Percentiles rank a stretch among this genome's conserved stretches.
Evolutionary conservation across 1,140 invertebrate species (phyloP).

Genomic region (Drosophila nigrodunni): DNA sequence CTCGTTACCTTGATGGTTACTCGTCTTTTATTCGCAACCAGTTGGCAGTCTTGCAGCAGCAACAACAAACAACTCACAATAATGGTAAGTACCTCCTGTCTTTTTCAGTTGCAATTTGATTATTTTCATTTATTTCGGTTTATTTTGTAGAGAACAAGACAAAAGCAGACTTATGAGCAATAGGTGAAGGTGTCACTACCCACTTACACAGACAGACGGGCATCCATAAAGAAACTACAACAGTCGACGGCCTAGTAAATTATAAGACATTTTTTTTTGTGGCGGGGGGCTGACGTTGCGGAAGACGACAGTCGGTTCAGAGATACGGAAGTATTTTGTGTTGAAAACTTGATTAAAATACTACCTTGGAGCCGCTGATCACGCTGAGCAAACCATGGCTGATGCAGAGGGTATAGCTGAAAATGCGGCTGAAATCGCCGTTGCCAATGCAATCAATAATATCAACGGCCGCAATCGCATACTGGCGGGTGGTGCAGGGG

Average conservation of each 20-base stretch:
- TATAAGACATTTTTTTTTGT: constrained; percentile 19
- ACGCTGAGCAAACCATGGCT: constrained; percentile 33
- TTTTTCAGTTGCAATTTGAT: constrained; percentile 24
- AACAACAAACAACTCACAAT: constrained; percentile 44
- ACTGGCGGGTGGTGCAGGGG: constrained; percentile 21
- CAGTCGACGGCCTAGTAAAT: constrained; percentile 7
- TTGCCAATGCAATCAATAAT: constrained; percentile 76
- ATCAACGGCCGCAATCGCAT: constrained; percentile 68
- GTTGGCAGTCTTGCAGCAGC: constrained; percentile 4
- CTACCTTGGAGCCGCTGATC: constrained; percentile 30
- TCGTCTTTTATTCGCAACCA: not conserved
- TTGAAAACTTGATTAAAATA: constrained; percentile 44
- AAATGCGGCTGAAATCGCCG: constrained; percentile 66
- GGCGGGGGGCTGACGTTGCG: constrained; percentile 25
- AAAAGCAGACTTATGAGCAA: constrained; percentile 5
- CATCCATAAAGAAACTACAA: constrained; percentile 17
- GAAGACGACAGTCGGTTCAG: constrained; percentile 20
- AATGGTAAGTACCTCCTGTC: constrained; percentile 39
- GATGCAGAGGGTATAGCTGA: constrained; percentile 36
- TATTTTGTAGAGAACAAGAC: constrained; percentile 25
- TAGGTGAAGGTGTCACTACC: constrained; percentile 27
- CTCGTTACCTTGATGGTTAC: constrained; percentile 30
- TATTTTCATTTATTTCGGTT: constrained; percentile 14
- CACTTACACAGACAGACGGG: not conserved
- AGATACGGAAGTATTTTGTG: constrained; percentile 37